Percentiles rank a stretch among this genome's conserved stretches.
Conservation (phyloP, 2,113 vertebrate genomes). For the Indri indri region DNA sequence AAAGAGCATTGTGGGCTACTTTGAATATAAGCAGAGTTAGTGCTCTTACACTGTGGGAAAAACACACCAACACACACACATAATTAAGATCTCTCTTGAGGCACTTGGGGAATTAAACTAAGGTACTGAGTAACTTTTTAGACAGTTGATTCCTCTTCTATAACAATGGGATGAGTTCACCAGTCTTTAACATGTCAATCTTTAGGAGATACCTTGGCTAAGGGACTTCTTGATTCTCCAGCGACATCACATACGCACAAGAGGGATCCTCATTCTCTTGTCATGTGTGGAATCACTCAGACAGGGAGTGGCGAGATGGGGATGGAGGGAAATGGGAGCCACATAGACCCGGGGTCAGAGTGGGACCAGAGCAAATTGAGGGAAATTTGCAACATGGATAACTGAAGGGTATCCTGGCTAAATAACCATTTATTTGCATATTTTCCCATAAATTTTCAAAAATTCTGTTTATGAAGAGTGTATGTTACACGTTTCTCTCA, state of each 20-base stretch:
- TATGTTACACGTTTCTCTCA: neutral
- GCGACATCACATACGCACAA: neutral
- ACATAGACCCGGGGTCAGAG: neutral
- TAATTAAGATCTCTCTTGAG: neutral
- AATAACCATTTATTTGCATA: neutral
- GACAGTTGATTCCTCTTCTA: neutral
- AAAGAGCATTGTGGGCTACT: neutral
- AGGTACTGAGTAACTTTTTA: neutral
- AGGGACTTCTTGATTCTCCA: neutral
- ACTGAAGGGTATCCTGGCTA: neutral
- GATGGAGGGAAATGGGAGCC: neutral
- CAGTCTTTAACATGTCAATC: neutral
- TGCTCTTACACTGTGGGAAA: neutral
- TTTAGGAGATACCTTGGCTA: neutral
- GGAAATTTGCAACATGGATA: neutral
- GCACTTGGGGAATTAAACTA: neutral
- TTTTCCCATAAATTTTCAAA: neutral
- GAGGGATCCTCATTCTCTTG: neutral
- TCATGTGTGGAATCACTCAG: fast-evolving
- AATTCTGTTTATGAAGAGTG: neutral
- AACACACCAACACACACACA: neutral
- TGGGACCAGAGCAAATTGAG: neutral
- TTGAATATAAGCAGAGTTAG: neutral
- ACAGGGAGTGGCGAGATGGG: neutral
- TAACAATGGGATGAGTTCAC: neutral